Evolutionary conservation across 2,888 invertebrate genomes (phyloP).

Genomic region (Drosophila pegasa): DNA sequence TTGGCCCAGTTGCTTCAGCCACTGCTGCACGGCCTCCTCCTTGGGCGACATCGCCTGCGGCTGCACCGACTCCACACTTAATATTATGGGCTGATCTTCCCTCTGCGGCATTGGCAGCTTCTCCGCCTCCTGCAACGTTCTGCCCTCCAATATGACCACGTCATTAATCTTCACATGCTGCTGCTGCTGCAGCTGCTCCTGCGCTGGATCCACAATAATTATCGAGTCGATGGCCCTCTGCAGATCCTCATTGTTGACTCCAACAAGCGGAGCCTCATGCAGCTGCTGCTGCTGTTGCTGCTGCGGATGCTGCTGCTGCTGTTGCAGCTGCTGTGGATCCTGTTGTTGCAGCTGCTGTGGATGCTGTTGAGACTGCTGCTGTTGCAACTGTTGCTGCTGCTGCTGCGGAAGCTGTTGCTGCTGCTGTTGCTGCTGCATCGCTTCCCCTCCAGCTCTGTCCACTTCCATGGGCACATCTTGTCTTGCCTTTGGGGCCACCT

Average conservation of each 20-base stretch:
- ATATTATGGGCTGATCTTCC: neutral
- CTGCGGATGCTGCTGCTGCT: no score
- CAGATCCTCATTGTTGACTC: neutral
- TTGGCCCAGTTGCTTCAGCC: conserved; percentile 28
- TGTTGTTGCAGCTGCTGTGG: no score
- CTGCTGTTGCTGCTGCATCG: neutral
- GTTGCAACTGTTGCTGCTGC: no score
- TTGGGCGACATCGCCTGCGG: neutral
- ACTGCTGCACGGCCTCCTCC: conserved; percentile 18
- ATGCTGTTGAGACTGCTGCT: no score
- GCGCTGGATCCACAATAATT: neutral
- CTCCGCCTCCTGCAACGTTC: no score
- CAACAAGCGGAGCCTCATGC: neutral
- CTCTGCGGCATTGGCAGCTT: neutral
- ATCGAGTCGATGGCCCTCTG: conserved; percentile 16
- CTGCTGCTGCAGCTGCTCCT: neutral
- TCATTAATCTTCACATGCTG: neutral
- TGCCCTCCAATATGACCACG: neutral
- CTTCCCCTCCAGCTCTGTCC: no score
- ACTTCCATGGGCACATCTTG: neutral
- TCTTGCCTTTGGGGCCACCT: accelerated
- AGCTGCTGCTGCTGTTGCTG: no score
- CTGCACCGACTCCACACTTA: neutral
- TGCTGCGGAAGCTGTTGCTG: no score
- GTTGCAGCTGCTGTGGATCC: no score